Evolutionary conservation across 2,888 invertebrate species (phyloP), one percentile per base, ranked within the genome.

Genomic region (Troides helena): DNA sequence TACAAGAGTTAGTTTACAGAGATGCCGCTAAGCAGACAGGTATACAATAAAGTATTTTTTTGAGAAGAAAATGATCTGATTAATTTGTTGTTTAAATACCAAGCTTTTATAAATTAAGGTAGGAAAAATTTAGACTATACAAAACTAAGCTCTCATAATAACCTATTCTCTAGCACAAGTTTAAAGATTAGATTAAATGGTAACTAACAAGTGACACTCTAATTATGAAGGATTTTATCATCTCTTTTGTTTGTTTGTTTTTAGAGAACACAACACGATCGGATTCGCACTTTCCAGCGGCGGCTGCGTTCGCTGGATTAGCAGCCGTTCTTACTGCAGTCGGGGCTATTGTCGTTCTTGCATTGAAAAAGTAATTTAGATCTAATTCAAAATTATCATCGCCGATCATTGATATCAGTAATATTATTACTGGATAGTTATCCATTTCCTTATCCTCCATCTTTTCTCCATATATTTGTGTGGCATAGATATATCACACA

Each of bases 1-100:
- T 92, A 0, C 77, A 83, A 17, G 89, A 87, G 36, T 74, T 90
- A n/a, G 85, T 86, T n/a, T 89, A 87, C 68, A 85, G 83, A 69
- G 90, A 90, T 39, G 85, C 86, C 17, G 89, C 86, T 7, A 89
- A 90, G 69, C 83, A 87, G 36, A 88, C 86, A 73, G 91, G 91
- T 90, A 69, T 78, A 80, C 8, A 65, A 10, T 39, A 39, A 10
- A 10, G 8, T 39, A 39, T 10, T 7, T 10, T 39, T 39, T 39
- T 10, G 1, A 10, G 7, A 39, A 39, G 10, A 10, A 10, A 39
- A 25, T 5, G 6, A 5, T 58, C 17, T 58, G 25, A 23, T 21
- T 10, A 10, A 6, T n/a, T 57, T 57, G 4, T 10, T 21, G 10
- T 62, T 39, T 57, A 39, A n/a, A 57, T 8, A 21, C 39, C 7